Percentiles rank a stretch among this genome's conserved stretches.
Conservation (phyloP, 2,888 invertebrate species). For the Operophtera brumata region DNA sequence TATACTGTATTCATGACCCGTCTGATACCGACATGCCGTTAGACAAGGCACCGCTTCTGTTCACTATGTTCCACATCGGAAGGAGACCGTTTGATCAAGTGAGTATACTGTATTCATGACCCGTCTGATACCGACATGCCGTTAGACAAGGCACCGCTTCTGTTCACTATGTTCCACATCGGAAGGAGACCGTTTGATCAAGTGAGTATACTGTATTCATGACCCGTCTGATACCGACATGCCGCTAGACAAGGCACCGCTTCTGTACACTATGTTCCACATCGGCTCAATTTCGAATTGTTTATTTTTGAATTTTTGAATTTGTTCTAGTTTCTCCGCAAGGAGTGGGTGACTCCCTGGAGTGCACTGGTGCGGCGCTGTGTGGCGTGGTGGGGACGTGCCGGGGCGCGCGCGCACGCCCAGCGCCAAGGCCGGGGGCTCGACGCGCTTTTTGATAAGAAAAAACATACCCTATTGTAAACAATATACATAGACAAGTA, state of each 20-base stretch:
- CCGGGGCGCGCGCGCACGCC: conserved; percentile 61
- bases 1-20: conserved; percentile 47
- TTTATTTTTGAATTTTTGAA: too few relatives aligned
- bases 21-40: conserved; percentile 51
- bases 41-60: conserved; percentile 80
- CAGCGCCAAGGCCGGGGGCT: conserved; percentile 51
- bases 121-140: too few relatives aligned
- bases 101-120: too few relatives aligned
- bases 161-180: too few relatives aligned
- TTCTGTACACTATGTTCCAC: too few relatives aligned
- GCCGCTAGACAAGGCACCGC: too few relatives aligned
- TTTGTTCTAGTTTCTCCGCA: conserved; percentile 61
- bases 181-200: too few relatives aligned
- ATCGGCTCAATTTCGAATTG: too few relatives aligned
- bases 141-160: too few relatives aligned
- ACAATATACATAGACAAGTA: too few relatives aligned
- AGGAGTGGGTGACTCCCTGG: conserved; percentile 68
- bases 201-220: too few relatives aligned
- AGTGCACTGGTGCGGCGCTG: conserved; percentile 49
- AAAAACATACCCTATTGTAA: conserved; percentile 16
- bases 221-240: too few relatives aligned
- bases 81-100: conserved; percentile 89
- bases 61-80: conserved; percentile 91
- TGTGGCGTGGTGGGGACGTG: conserved; percentile 54
- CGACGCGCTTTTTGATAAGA: conserved; percentile 9